A percentile compares a stretch with the other conserved stretches of the same genome.
phyloP scores from a whole-genome alignment of 1,140 invertebrate genomes.

The Scaptomyza hsui region DNA sequence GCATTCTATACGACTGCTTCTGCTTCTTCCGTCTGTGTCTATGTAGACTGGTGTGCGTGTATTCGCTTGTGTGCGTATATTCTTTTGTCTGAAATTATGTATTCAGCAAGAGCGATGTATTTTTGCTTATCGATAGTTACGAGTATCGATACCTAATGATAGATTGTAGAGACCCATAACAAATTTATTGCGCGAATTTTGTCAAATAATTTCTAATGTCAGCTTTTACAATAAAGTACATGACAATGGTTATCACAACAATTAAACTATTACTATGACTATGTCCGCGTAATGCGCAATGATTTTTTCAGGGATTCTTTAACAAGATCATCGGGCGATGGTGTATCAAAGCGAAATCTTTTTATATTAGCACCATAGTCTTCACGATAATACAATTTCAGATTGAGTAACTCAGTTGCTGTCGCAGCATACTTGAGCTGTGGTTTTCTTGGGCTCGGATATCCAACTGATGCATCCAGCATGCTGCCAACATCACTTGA shows the following conservation, averaged over 20 bases:
- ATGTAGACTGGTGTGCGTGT: conserved; percentile 20
- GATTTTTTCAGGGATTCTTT: conserved; percentile 63
- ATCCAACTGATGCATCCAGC: conserved; percentile 49
- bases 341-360: conserved; percentile 71
- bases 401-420: conserved; percentile 31
- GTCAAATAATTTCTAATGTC: conserved; percentile 34
- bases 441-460: conserved; percentile 36
- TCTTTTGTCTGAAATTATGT: conserved; percentile 55
- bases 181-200: background rate
- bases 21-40: conserved; percentile 35
- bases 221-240: conserved; percentile 7
- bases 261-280: background rate
- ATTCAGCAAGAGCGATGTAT: conserved; percentile 42
- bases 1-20: conserved; percentile 40
- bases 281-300: conserved; percentile 56
- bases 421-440: conserved; percentile 46
- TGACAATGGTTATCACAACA: no score
- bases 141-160: conserved; percentile 14
- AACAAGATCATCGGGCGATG: conserved; percentile 73
- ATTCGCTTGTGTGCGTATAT: conserved; percentile 23
- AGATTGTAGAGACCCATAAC: background rate
- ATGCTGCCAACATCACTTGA: conserved; percentile 44
- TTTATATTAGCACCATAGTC: conserved; percentile 60
- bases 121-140: conserved; percentile 25
- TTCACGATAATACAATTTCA: conserved; percentile 44